Evolutionary conservation across 2,113 vertebrate species (phyloP).

Genomic region (Amazona vittata): DNA sequence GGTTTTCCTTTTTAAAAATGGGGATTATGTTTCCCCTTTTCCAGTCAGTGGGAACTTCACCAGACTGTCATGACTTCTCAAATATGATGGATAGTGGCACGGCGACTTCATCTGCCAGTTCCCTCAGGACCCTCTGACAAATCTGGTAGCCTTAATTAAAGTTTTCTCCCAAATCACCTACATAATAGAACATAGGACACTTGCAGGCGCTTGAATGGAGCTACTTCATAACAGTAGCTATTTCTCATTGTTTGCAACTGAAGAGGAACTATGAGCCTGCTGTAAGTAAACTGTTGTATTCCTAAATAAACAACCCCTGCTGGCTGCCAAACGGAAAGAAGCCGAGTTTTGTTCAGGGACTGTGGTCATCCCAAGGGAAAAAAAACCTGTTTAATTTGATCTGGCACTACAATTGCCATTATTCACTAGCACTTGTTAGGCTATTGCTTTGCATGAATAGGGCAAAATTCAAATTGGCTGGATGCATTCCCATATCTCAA

Average conservation of each 20-base stretch:
- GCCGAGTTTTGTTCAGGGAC: neutral
- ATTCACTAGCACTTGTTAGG: constrained; percentile 11
- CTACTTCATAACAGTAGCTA: neutral
- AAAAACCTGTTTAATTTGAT: neutral
- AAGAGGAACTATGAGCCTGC: neutral
- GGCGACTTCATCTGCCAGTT: neutral
- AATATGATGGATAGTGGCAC: neutral
- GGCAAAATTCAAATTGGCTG: constrained; percentile 50
- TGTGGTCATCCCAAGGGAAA: neutral
- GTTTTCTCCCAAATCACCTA: neutral
- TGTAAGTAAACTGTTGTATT: neutral
- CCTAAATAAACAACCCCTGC: constrained; percentile 8
- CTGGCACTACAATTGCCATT: neutral
- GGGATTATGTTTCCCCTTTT: neutral
- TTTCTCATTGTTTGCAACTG: neutral
- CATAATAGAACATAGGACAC: neutral
- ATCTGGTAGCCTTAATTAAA: neutral
- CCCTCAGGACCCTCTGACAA: neutral
- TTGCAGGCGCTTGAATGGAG: neutral
- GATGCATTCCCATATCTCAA: neutral
- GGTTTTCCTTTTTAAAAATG: neutral
- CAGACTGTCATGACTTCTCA: neutral
- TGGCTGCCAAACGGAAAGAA: constrained; percentile 6
- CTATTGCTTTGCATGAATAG: constrained; percentile 49
- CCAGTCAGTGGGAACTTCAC: neutral